Percentiles rank a stretch among this genome's conserved stretches.
These are phyloP conservation scores for Pteria penguin DNA, from an alignment of 2,888 invertebrate species.

Conservation along the genomic window DNA sequence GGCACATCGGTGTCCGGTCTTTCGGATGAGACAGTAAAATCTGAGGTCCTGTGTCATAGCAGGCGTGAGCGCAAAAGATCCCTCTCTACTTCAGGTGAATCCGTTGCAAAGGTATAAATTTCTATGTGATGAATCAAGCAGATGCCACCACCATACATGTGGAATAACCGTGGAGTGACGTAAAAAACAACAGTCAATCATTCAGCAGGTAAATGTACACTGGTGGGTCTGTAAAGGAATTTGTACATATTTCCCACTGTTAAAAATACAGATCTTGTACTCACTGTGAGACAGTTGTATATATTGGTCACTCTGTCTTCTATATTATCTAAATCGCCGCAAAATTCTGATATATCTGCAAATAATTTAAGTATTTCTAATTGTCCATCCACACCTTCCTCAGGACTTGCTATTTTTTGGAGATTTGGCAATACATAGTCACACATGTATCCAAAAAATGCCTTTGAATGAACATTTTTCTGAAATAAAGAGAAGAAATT, in stretches of 20 bases:
- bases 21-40: too few relatives aligned
- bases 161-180: too few relatives aligned
- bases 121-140: too few relatives aligned
- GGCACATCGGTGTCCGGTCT: too few relatives aligned
- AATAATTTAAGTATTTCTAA: slow-evolving; percentile 91
- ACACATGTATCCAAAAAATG: slow-evolving; percentile 91
- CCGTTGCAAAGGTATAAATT: too few relatives aligned
- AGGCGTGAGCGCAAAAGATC: too few relatives aligned
- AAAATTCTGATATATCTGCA: slow-evolving; percentile 90
- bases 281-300: slow-evolving; percentile 89
- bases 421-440: slow-evolving; percentile 88
- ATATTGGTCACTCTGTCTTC: slow-evolving; percentile 88
- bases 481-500: slow-evolving; percentile 81
- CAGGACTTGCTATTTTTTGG: slow-evolving; percentile 63
- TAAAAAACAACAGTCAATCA: too few relatives aligned
- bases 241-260: neutral
- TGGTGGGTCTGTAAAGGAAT: too few relatives aligned
- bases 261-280: slow-evolving; percentile 33
- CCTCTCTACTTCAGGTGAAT: too few relatives aligned
- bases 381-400: slow-evolving; percentile 81
- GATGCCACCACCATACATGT: too few relatives aligned
- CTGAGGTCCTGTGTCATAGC: too few relatives aligned
- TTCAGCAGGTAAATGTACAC: too few relatives aligned
- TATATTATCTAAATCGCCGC: slow-evolving; percentile 89
- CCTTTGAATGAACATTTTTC: slow-evolving; percentile 91